These are phyloP conservation scores for Phaonia tiefii DNA, from an alignment of 2,888 invertebrate species.

Conservation along the genomic window DNA sequence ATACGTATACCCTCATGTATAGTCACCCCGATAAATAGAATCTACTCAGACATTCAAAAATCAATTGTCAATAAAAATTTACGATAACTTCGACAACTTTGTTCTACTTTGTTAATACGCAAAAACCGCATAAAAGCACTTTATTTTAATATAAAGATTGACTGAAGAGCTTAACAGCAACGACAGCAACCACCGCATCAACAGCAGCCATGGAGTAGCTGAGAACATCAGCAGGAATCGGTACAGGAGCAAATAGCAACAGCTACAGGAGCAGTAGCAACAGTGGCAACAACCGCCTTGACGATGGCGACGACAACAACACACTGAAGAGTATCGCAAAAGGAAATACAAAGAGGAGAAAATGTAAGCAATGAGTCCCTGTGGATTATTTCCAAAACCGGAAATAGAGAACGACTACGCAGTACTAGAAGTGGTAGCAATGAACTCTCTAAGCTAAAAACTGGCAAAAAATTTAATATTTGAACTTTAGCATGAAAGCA, in stretches of 20 bases:
- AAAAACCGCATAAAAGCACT: slow-evolving; percentile 60
- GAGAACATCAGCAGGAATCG: not conserved
- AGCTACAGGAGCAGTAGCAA: slow-evolving; percentile 9
- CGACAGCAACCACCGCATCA: not conserved
- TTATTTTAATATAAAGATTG: slow-evolving; percentile 62
- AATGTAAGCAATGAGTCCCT: slow-evolving; percentile 63
- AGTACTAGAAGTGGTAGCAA: not conserved
- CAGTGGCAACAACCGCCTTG: slow-evolving; percentile 12
- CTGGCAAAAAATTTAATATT: too few relatives aligned
- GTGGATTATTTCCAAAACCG: slow-evolving; percentile 59
- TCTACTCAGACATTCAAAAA: slow-evolving; percentile 46
- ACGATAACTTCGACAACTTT: slow-evolving; percentile 51
- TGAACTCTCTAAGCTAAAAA: not conserved
- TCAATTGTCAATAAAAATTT: slow-evolving; percentile 53
- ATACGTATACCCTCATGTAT: not conserved
- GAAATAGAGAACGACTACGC: slow-evolving; percentile 38
- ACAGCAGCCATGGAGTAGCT: not conserved
- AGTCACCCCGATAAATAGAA: not conserved
- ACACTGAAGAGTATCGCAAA: slow-evolving; percentile 9
- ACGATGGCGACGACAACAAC: slow-evolving; percentile 35
- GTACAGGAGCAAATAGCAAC: not conserved
- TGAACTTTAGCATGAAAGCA: too few relatives aligned
- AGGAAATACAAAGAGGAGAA: slow-evolving; percentile 35
- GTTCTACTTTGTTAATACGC: slow-evolving; percentile 35
- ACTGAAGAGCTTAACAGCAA: slow-evolving; percentile 40